A percentile compares a stretch with the other conserved stretches of the same genome.
Evolutionary conservation across 2,113 vertebrate genomes (phyloP).

Genomic region (Nibea albiflora): DNA sequence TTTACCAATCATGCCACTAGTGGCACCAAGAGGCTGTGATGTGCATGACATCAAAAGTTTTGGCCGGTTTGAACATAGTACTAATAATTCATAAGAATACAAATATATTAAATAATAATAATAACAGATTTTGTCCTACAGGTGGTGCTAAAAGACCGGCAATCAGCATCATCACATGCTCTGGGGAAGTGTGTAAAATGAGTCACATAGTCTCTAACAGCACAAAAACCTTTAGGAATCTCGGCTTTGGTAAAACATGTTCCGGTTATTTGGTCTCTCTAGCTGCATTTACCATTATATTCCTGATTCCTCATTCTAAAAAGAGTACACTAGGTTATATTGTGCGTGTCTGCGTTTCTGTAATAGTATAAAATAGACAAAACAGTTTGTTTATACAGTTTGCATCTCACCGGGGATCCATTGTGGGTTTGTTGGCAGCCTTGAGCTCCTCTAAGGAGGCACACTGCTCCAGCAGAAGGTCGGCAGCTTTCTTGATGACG

Average conservation of each 20-base stretch:
- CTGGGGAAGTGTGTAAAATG: too few species aligned
- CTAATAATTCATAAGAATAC: too few species aligned
- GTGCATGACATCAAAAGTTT: neutral
- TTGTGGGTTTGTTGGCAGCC: slow-evolving; percentile 90
- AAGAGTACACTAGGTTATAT: neutral
- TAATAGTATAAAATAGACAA: neutral
- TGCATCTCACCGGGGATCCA: slow-evolving; percentile 91
- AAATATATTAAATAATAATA: too few species aligned
- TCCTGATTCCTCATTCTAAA: neutral
- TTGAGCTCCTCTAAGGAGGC: slow-evolving; percentile 92
- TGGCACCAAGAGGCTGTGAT: slow-evolving; percentile 10
- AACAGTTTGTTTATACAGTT: neutral
- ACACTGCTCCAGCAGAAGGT: slow-evolving; percentile 87
- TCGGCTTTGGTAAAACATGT: neutral
- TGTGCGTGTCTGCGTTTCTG: neutral
- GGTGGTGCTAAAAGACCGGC: too few species aligned
- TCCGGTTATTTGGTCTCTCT: neutral
- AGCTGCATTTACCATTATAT: neutral
- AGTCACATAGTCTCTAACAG: neutral
- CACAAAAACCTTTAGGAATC: neutral
- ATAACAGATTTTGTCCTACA: too few species aligned
- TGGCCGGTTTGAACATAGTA: neutral
- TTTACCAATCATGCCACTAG: too few species aligned
- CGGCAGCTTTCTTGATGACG: slow-evolving; percentile 77
- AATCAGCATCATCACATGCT: neutral